Percentiles rank a stretch among this genome's conserved stretches.
phyloP scores from a whole-genome alignment of 2,113 vertebrate genomes.

The Clarias macrocephalus region DNA sequence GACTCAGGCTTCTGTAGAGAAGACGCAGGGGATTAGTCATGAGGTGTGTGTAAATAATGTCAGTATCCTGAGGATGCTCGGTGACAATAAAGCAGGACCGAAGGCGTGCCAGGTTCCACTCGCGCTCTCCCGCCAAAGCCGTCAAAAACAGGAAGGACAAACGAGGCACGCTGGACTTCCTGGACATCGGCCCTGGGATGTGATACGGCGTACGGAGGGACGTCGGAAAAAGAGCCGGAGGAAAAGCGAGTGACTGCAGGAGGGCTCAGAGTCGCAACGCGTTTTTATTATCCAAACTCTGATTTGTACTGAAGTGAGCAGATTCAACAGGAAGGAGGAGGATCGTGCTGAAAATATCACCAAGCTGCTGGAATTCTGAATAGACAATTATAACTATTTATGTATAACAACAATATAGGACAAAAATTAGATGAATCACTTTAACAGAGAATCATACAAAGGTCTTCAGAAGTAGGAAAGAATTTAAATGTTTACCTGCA shows the following conservation, averaged over 20 bases:
- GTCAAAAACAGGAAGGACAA: conserved; percentile 31
- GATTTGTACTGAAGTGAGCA: conserved; percentile 3
- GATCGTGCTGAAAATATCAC: background rate
- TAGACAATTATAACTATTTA: background rate
- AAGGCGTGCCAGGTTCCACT: background rate
- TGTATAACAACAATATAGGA: background rate
- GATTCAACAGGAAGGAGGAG: conserved; percentile 30
- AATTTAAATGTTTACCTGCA: background rate
- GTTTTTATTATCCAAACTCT: background rate
- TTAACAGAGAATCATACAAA: background rate
- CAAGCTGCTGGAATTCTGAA: conserved; percentile 4
- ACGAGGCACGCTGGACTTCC: conserved; percentile 35
- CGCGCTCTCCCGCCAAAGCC: background rate
- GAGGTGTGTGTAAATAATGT: conserved; percentile 29
- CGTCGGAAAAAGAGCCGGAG: background rate
- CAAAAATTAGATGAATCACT: background rate
- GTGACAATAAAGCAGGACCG: background rate
- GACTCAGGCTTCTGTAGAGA: background rate
- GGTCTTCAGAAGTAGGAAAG: background rate
- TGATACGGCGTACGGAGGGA: conserved; percentile 15
- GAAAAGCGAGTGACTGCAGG: background rate
- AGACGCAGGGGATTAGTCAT: background rate
- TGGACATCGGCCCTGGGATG: conserved; percentile 19
- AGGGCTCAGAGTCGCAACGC: background rate
- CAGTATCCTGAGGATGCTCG: conserved; percentile 35